Base-by-base conservation (phyloP, 2,888 invertebrate genomes). In the Drosophila dives region DNA sequence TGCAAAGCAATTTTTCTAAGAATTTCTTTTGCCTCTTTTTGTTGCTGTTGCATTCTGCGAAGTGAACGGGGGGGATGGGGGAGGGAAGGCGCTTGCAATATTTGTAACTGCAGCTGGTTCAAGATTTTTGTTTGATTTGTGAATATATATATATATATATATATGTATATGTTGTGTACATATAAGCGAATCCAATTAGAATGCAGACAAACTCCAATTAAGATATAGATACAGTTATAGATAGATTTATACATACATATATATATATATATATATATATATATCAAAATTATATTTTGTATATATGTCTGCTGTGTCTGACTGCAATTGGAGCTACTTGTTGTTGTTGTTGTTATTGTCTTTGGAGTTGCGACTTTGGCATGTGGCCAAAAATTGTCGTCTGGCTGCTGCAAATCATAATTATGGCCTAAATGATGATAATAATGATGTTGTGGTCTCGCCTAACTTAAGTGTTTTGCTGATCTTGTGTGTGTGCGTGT, bases 171-270 rank as follows among this genome's bases (percentile, higher is more conserved):
- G n/a, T 6, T 8, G 20, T 20, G 4, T 20, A 17, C 23, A 26
- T n/a, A 11, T 42, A 50, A 54, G 66, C 60, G 40, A 67, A 64
- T 59, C 53, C 76, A 76, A 72, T 64, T 82, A 71, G 76, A 75
- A 50, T 48, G 65, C 74, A 77, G 76, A 77, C 86, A 75, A 80
- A 77, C 72, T 77, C 70, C 74, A 86, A 86, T 83, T 86, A 84
- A 80, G 62, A 58, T 66, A 62, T 58, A 32, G 49, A 36, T 51
- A 63, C 51, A 34, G 38, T 45, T 68, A 68, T 71, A 65, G 40
- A 71, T 64, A 59, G 62, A 70, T 56, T 45, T 23, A 59, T 38
- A 62, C 10, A 40, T 51, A 38, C 49, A 29, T 51, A 26, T 61
- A 49, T 42, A 40, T 50, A 42, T 40, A 42, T 53, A 15, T 56